Evolutionary conservation across 1,140 invertebrate genomes (phyloP).

Genomic region (Mamestra configurata): DNA sequence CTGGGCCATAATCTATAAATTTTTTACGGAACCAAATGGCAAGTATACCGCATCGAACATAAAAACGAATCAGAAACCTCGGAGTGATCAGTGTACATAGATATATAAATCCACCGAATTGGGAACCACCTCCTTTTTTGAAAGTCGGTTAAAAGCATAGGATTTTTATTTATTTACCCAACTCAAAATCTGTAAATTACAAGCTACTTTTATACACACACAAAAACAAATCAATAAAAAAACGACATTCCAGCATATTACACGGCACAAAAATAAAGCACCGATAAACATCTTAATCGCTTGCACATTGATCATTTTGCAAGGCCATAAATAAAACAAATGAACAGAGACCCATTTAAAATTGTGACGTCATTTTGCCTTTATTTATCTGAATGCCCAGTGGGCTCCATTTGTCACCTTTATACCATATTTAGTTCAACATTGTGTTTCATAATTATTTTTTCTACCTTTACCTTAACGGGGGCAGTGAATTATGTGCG

Average conservation of each 20-base stretch:
- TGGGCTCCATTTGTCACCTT: conserved; percentile 19
- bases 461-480: not conserved
- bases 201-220: not conserved
- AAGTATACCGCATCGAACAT: too few species aligned
- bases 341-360: conserved; percentile 19
- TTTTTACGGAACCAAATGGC: too few species aligned
- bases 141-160: too few species aligned
- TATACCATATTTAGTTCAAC: conserved; percentile 24
- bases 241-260: not conserved
- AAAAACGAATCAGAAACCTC: too few species aligned
- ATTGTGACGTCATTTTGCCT: conserved; percentile 16
- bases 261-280: not conserved
- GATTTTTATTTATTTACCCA: too few species aligned
- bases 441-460: conserved; percentile 21
- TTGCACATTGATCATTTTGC: not conserved
- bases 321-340: conserved; percentile 13
- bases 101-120: too few species aligned
- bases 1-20: too few species aligned
- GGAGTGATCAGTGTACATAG: too few species aligned
- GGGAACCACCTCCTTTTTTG: too few species aligned
- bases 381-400: not conserved
- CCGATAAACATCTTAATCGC: not conserved
- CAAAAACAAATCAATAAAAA: not conserved
- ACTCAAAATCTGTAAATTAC: too few species aligned
- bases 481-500: not conserved